Evolutionary conservation across 2,113 vertebrate genomes (phyloP), one percentile per base, ranked within the genome.

Genomic region (Bagarius yarrelli): DNA sequence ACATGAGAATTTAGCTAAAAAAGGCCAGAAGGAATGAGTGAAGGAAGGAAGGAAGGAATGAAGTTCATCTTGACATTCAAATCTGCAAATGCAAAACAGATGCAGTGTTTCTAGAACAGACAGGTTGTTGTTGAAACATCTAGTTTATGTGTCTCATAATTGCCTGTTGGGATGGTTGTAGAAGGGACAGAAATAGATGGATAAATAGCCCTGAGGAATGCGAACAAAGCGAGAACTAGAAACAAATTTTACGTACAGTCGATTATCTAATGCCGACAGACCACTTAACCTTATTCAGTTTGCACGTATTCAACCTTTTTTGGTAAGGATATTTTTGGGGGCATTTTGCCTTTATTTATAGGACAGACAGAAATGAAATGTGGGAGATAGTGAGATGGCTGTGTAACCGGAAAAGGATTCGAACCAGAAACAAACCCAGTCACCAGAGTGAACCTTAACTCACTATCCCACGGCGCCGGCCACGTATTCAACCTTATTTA

Each of bases 31-130:
- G 36, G 64, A 67, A 70, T 47, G 66, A 40, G 32, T 50, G 78
- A 80, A 25, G 34, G 15, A 70, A 40, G 53, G 78, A 80, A 25
- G 34, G 15, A 70, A 40, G 53, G 52, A 57, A 79, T 69, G 50
- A 66, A 79, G 12, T 27, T n/a, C 63, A 79, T 32, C 40, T 18
- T 57, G 34, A 23, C 50, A 32, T 80, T 71, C 36, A 56, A 69
- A 60, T 59, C 66, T 23, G 15, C 52, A 53, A 79, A 79, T 76
- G 57, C 74, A 76, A 60, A 76, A 50, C 56, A 76, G 23, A 59
- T 61, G 56, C 36, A 61, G 25, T 30, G 63, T 36, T 21, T 40
- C 30, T 57, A 40, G 32, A 80, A 71, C 18, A 70, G 36, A 55
- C 64, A 60, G 67, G 18, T 71, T 70, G 53, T 40, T 59, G 25